Percentiles rank a stretch among this genome's conserved stretches.
phyloP scores from a whole-genome alignment of 2,888 invertebrate species.

The Oxytorus armatus region DNA sequence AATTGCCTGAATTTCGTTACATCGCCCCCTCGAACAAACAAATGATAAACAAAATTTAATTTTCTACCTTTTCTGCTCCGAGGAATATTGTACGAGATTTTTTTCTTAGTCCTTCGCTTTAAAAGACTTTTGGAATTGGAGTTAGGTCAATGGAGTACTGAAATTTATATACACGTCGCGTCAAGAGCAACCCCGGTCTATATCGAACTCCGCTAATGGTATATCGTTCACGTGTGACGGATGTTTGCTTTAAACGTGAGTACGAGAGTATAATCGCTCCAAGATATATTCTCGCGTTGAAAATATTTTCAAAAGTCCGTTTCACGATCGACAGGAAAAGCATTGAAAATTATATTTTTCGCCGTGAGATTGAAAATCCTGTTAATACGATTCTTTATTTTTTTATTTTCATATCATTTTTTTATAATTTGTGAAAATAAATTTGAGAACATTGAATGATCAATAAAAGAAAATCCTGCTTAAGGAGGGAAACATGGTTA shows the following conservation, averaged over 20 bases:
- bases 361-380: no score
- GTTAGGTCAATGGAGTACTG: background rate
- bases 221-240: background rate
- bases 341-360: background rate
- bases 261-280: background rate
- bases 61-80: background rate
- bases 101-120: background rate
- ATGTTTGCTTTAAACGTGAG: background rate
- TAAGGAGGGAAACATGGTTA: no score
- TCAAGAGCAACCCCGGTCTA: background rate
- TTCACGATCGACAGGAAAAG: background rate
- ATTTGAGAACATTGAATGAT: no score
- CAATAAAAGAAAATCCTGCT: no score
- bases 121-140: background rate
- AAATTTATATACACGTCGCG: background rate
- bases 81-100: background rate
- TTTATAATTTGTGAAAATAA: no score
- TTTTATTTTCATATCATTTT: no score
- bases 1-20: background rate
- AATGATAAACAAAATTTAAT: background rate
- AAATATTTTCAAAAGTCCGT: background rate
- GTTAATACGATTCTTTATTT: no score
- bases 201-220: background rate
- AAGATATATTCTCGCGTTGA: background rate
- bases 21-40: background rate